Conservation (phyloP, 2,888 invertebrate species). For the Oxystoma pomonae region DNA sequence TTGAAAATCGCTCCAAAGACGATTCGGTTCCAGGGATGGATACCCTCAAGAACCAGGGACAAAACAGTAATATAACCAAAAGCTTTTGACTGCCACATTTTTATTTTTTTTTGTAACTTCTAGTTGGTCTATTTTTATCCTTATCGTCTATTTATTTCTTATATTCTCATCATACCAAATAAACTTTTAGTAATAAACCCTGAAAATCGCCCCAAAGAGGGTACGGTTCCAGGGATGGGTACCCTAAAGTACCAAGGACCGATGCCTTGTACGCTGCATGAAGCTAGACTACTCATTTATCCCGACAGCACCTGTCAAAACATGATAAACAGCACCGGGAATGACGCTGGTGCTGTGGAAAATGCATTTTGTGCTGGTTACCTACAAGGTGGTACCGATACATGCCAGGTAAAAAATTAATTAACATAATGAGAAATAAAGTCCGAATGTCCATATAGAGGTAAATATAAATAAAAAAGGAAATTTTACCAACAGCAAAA, state of each 20-base stretch:
- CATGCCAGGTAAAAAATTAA: constrained; percentile 64
- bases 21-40: no score
- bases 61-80: no score
- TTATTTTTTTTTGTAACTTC: constrained; percentile 5
- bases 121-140: no score
- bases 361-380: constrained; percentile 54
- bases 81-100: no score
- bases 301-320: constrained; percentile 36
- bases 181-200: neutral
- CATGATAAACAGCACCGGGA: constrained; percentile 39
- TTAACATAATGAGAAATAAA: no score
- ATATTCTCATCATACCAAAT: no score
- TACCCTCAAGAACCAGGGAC: no score
- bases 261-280: constrained; percentile 42
- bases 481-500: no score
- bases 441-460: no score
- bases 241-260: constrained; percentile 35
- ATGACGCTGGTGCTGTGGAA: constrained; percentile 31
- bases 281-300: constrained; percentile 42
- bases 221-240: constrained; percentile 41
- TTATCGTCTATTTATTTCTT: no score
- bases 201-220: constrained; percentile 34
- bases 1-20: no score
- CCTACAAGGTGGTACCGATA: constrained; percentile 55
- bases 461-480: no score